A percentile compares a stretch with the other conserved stretches of the same genome.
phyloP scores from a whole-genome alignment of 1,140 invertebrate genomes.

The Linepithema humile region DNA sequence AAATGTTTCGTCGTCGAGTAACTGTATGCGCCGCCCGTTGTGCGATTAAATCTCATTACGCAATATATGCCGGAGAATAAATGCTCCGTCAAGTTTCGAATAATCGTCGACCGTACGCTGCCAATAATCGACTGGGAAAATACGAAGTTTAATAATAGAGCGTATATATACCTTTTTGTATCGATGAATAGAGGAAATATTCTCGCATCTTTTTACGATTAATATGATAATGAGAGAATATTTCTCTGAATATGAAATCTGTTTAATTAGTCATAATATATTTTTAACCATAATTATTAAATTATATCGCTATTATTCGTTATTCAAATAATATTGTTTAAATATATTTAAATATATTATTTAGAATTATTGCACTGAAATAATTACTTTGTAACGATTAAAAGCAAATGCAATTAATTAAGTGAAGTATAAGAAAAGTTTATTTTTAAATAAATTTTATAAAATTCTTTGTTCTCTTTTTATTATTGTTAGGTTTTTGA shows the following conservation, averaged over 20 bases:
- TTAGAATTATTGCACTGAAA: background rate
- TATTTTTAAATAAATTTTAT: background rate
- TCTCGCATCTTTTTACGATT: background rate
- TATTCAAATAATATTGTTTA: too few relatives aligned
- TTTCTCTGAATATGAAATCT: background rate
- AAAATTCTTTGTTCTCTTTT: background rate
- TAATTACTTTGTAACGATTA: background rate
- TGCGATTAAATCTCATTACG: background rate
- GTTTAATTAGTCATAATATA: background rate
- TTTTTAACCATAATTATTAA: background rate
- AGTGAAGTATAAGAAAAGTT: background rate
- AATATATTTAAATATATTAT: background rate
- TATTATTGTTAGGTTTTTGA: background rate
- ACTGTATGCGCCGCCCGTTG: background rate
- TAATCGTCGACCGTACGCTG: background rate
- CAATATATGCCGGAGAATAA: background rate
- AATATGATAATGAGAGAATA: background rate
- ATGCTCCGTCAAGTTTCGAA: constrained; percentile 1
- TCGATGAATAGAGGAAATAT: background rate
- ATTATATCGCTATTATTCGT: background rate
- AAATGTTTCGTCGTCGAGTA: background rate
- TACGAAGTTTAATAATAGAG: background rate
- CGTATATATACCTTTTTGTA: background rate
- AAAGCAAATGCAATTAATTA: background rate
- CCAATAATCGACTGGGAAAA: background rate